A percentile compares a stretch with the other conserved stretches of the same genome.
These are phyloP conservation scores for Psittacula echo DNA, from an alignment of 2,797 vertebrate species.

Conservation along the genomic window DNA sequence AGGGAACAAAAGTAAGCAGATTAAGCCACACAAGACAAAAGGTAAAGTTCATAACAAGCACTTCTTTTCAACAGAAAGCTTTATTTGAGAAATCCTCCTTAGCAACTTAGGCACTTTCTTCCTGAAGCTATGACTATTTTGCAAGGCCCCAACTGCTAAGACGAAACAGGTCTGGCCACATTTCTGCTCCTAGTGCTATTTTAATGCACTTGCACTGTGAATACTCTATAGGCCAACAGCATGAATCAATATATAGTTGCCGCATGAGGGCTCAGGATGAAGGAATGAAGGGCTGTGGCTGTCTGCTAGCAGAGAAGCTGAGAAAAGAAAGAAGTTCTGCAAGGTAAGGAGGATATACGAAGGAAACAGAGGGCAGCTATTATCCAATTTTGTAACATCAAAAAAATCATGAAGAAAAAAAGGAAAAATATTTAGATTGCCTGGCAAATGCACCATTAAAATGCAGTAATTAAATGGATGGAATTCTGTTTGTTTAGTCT, in stretches of 20 bases:
- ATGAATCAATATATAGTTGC: not conserved
- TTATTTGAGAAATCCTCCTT: slow-evolving; percentile 18
- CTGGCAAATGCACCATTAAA: not conserved
- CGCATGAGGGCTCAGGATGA: not conserved
- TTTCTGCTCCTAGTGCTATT: slow-evolving; percentile 34
- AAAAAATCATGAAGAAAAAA: not conserved
- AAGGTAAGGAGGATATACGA: not conserved
- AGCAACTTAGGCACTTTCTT: slow-evolving; percentile 13
- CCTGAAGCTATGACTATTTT: slow-evolving; percentile 29
- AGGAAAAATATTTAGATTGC: not conserved
- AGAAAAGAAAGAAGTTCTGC: not conserved
- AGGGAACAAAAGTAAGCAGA: not conserved
- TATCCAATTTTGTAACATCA: not conserved
- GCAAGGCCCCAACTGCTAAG: not conserved
- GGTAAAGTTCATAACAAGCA: not conserved
- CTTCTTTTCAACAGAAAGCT: not conserved
- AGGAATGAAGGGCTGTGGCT: not conserved
- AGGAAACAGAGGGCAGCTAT: not conserved
- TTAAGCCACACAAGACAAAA: slow-evolving; percentile 4
- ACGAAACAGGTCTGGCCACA: slow-evolving; percentile 40
- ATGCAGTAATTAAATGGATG: not conserved
- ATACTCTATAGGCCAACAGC: not conserved
- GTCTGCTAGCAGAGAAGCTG: not conserved
- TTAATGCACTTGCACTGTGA: not conserved
- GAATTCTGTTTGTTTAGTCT: not conserved